Evolutionary conservation across 2,888 invertebrate genomes (phyloP), one percentile per base, ranked within the genome.

Genomic region (Hyalella azteca): DNA sequence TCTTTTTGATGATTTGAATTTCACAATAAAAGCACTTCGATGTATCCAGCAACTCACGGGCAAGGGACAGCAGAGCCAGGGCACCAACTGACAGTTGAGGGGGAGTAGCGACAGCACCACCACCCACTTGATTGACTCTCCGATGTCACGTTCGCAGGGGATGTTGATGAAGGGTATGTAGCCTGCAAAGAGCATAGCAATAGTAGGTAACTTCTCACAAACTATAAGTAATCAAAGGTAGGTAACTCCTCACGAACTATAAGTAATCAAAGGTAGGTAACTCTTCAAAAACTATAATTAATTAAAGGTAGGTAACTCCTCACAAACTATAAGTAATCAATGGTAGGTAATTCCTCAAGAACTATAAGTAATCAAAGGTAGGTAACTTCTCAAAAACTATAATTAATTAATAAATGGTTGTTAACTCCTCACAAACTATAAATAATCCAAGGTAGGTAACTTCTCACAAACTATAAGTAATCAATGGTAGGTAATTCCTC

Each of bases 11-110:
- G n/a, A n/a, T n/a, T n/a, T n/a, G n/a, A n/a, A n/a, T n/a, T n/a
- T n/a, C n/a, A n/a, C n/a, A n/a, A n/a, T n/a, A n/a, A n/a, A n/a
- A n/a, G n/a, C n/a, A n/a, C n/a, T n/a, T n/a, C n/a, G 15, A n/a
- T n/a, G n/a, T n/a, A n/a, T n/a, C n/a, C n/a, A n/a, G n/a, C n/a
- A 4, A 75, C 79, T 73, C n/a, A 79, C 79, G 1, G 73, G 73
- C 19, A 79, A n/a, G n/a, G 79, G 79, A 19, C 79, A 79, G 50
- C 79, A 80, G 29, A 80, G 78, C 80, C 80, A 80, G 26, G 80
- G 80, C n/a, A 80, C 36, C 41, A 78, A 49, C 26, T 48, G n/a
- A 54, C 80, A 80, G 50, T 41, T 66, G n/a, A 73, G 13, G 39
- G 80, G 77, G n/a, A 26, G 48, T 2, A 78, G 36, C 29, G 22